These are phyloP conservation scores for Dryomyza anilis DNA, from an alignment of 2,888 invertebrate genomes.

Conservation along the genomic window DNA sequence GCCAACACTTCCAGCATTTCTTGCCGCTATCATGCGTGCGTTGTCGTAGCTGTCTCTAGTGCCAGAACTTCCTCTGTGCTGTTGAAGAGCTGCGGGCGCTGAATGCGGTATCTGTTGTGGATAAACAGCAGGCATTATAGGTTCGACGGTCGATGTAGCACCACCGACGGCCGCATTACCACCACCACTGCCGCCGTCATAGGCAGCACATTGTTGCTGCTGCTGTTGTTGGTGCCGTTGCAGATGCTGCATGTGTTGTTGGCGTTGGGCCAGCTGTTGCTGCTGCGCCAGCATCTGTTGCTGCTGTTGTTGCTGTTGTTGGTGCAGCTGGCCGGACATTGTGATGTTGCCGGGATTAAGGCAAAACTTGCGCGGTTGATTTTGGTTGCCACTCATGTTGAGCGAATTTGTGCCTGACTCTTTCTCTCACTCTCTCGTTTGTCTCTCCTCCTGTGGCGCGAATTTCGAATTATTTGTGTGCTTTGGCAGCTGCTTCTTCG, in stretches of 20 bases:
- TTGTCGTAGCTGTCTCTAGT: too few relatives aligned
- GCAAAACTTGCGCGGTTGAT: constrained; percentile 11
- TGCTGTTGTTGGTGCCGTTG: not conserved
- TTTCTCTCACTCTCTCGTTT: not conserved
- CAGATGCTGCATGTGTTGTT: not conserved
- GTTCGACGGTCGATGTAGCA: not conserved
- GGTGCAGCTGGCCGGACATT: not conserved
- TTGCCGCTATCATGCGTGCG: too few relatives aligned
- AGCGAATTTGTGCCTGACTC: not conserved
- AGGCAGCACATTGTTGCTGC: not conserved
- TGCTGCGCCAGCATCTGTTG: not conserved
- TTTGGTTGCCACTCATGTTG: constrained; percentile 7
- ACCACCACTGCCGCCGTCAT: not conserved
- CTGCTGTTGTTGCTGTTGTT: not conserved
- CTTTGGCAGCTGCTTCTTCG: not conserved
- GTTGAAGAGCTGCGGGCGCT: not conserved
- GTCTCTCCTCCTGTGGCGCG: not conserved
- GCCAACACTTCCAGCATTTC: too few relatives aligned
- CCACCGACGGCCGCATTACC: not conserved
- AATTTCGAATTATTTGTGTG: not conserved
- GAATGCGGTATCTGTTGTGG: not conserved
- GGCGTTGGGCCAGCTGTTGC: not conserved
- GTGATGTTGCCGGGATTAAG: not conserved
- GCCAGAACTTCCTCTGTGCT: not conserved
- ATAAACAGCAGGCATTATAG: too few relatives aligned